Percentiles rank a stretch among this genome's conserved stretches.
phyloP scores from a whole-genome alignment of 2,888 invertebrate genomes.

The Petrophora chlorosata region DNA sequence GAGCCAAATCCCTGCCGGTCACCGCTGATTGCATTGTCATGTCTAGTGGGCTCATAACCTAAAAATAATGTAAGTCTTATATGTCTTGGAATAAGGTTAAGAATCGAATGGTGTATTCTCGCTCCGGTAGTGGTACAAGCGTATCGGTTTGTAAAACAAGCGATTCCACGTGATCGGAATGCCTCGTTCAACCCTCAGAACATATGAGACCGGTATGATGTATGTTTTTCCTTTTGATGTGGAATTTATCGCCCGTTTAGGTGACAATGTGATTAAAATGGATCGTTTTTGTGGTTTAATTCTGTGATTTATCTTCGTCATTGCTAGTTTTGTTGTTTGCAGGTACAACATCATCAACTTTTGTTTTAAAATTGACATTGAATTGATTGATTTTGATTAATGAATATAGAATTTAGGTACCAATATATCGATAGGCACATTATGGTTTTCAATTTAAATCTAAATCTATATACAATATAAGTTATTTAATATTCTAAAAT shows the following conservation, averaged over 20 bases:
- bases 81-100: constrained; percentile 18
- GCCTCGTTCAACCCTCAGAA: constrained; percentile 76
- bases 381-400: too few species aligned
- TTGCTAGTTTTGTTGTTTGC: neutral
- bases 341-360: neutral
- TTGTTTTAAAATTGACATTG: neutral
- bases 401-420: too few species aligned
- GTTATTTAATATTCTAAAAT: too few species aligned
- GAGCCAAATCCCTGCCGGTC: constrained; percentile 82
- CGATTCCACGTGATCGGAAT: constrained; percentile 82
- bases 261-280: constrained; percentile 55
- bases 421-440: too few species aligned
- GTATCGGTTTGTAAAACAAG: constrained; percentile 83
- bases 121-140: constrained; percentile 58
- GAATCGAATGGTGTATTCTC: constrained; percentile 11
- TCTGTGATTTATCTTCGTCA: constrained; percentile 18
- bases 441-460: too few species aligned
- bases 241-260: constrained; percentile 60
- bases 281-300: constrained; percentile 28
- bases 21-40: constrained; percentile 84
- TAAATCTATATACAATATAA: too few species aligned
- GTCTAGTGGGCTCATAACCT: constrained; percentile 59
- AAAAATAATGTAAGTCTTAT: constrained; percentile 43
- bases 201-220: constrained; percentile 80
- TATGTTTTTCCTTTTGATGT: constrained; percentile 77